Evolutionary conservation across 2,888 invertebrate genomes (phyloP).

Genomic region (Oligia fasciuncula): DNA sequence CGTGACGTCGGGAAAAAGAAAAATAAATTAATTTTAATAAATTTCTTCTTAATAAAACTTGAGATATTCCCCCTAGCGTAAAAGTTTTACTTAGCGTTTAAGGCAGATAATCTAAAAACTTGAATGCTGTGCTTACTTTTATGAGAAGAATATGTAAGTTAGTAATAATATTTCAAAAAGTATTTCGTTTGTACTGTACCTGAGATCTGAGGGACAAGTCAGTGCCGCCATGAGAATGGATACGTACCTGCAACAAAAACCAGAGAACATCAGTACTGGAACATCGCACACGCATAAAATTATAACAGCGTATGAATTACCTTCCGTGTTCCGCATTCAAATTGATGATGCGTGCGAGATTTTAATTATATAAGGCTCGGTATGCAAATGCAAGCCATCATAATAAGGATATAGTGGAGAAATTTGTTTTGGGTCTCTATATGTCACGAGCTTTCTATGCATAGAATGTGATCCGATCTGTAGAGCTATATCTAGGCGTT

Average conservation of each 20-base stretch:
- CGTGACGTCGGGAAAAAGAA: slow-evolving; percentile 42
- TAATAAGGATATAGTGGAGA: slow-evolving; percentile 1
- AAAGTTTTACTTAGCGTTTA: slow-evolving; percentile 35
- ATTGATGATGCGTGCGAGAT: slow-evolving; percentile 42
- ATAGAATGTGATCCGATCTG: too few species aligned
- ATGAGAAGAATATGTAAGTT: slow-evolving; percentile 4
- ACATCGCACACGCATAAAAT: slow-evolving; percentile 50
- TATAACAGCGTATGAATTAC: slow-evolving; percentile 43
- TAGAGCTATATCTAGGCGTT: not conserved
- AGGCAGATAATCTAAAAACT: slow-evolving; percentile 15
- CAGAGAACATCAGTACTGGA: slow-evolving; percentile 51
- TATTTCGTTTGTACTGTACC: slow-evolving; percentile 51
- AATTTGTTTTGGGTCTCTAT: not conserved
- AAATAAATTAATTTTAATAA: slow-evolving; percentile 46
- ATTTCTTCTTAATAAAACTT: slow-evolving; percentile 45
- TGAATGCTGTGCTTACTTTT: slow-evolving; percentile 17
- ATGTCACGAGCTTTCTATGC: not conserved
- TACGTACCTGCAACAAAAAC: slow-evolving; percentile 78
- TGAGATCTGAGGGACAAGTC: slow-evolving; percentile 55
- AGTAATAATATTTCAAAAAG: slow-evolving; percentile 17
- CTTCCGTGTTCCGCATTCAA: slow-evolving; percentile 60
- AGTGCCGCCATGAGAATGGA: slow-evolving; percentile 58
- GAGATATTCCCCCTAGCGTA: slow-evolving; percentile 35
- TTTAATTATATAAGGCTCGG: slow-evolving; percentile 37
- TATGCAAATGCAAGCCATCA: slow-evolving; percentile 16